A percentile compares a stretch with the other conserved stretches of the same genome.
phyloP scores from a whole-genome alignment of 2,797 vertebrate genomes.

The Enteromius argenteus region DNA sequence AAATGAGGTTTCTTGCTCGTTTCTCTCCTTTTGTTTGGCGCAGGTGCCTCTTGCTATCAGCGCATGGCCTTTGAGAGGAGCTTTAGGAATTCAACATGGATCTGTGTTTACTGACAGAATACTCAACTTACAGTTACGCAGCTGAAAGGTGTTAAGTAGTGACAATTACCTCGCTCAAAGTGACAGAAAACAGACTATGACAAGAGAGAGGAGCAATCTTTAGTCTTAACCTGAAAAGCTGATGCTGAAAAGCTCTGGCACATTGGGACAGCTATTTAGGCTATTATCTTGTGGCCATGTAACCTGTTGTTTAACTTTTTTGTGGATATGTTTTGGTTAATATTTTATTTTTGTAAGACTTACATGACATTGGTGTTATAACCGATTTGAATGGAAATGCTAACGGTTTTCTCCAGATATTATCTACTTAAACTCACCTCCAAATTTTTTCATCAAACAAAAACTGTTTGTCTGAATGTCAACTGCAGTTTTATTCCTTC shows the following conservation, averaged over 20 bases:
- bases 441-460: neutral
- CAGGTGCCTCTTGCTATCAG: slow-evolving; percentile 66
- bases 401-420: neutral
- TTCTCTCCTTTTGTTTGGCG: slow-evolving; percentile 60
- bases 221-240: slow-evolving; percentile 69
- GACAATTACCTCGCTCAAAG: slow-evolving; percentile 75
- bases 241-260: slow-evolving; percentile 28
- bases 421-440: neutral
- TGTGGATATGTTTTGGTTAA: neutral
- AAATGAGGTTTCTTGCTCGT: slow-evolving; percentile 63
- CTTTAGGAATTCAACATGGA: slow-evolving; percentile 74
- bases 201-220: slow-evolving; percentile 68
- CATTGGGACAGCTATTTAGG: neutral
- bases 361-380: neutral
- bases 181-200: slow-evolving; percentile 75
- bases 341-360: neutral
- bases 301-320: neutral
- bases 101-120: slow-evolving; percentile 71
- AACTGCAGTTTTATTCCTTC: neutral
- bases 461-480: slow-evolving; percentile 10
- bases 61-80: slow-evolving; percentile 60
- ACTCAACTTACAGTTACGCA: slow-evolving; percentile 64
- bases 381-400: neutral
- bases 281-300: neutral
- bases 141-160: slow-evolving; percentile 76